A percentile compares a stretch with the other conserved stretches of the same genome.
These are phyloP conservation scores for Bruchidius siliquastri DNA, from an alignment of 2,888 invertebrate species.

Conservation along the genomic window DNA sequence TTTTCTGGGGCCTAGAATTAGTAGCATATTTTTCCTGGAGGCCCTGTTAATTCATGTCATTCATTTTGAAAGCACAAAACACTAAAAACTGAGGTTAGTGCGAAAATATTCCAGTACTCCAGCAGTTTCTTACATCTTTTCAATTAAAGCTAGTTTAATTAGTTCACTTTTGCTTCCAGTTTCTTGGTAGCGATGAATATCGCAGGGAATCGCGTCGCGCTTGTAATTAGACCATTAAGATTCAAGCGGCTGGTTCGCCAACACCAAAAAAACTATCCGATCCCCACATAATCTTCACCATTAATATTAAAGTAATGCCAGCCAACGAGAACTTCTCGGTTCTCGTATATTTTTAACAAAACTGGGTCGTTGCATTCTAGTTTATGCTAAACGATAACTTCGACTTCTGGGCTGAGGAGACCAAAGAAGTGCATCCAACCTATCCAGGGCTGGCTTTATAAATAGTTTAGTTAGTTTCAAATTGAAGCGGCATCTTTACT, in stretches of 20 bases:
- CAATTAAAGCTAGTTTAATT: background rate
- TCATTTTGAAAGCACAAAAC: no score
- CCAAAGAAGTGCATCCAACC: background rate
- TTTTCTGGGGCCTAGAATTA: no score
- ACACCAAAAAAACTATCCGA: background rate
- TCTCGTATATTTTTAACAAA: background rate
- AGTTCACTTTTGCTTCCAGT: background rate
- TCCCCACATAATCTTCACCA: background rate
- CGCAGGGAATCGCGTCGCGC: background rate
- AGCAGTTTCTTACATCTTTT: background rate
- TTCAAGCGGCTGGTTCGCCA: background rate
- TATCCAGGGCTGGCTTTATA: background rate
- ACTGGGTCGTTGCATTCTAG: background rate
- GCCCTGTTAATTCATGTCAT: no score
- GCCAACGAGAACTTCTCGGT: background rate
- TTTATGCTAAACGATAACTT: background rate
- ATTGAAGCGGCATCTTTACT: no score
- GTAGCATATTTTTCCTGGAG: no score
- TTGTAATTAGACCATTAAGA: background rate
- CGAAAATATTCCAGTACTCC: background rate
- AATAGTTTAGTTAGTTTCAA: background rate
- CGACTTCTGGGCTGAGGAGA: background rate
- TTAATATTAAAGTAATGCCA: background rate
- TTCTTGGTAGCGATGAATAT: background rate
- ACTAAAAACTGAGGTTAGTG: no score